Evolutionary conservation across 2,113 vertebrate genomes (phyloP).

Genomic region (Erythrolamprus reginae): DNA sequence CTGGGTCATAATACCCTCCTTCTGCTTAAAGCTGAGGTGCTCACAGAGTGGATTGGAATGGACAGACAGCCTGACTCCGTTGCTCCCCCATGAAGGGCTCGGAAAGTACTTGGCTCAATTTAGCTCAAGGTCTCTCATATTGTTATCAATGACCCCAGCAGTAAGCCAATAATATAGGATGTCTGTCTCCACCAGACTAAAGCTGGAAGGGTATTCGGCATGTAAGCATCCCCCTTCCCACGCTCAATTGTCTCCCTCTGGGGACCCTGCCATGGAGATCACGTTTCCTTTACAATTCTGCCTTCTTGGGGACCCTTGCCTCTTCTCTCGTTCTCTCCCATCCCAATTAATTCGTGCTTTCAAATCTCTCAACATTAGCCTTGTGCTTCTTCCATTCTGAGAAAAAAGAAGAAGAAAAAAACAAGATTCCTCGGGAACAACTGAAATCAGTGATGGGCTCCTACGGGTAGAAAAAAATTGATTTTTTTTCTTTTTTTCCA

Average conservation of each 20-base stretch:
- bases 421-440: background rate
- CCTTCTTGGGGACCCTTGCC: slow-evolving; percentile 45
- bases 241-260: slow-evolving; percentile 51
- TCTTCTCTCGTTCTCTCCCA: slow-evolving; percentile 33
- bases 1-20: slow-evolving; percentile 61
- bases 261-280: slow-evolving; percentile 47
- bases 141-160: slow-evolving; percentile 70
- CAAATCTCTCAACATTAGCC: slow-evolving; percentile 49
- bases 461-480: no score
- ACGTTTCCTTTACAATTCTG: slow-evolving; percentile 62
- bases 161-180: slow-evolving; percentile 63
- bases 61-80: slow-evolving; percentile 84
- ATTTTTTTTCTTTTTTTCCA: no score
- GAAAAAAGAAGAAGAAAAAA: background rate
- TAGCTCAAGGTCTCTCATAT: slow-evolving; percentile 42
- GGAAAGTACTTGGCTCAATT: slow-evolving; percentile 60
- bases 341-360: slow-evolving; percentile 68
- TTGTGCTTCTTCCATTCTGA: slow-evolving; percentile 32
- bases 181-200: slow-evolving; percentile 61
- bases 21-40: slow-evolving; percentile 68
- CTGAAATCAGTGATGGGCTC: no score
- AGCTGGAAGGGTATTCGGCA: slow-evolving; percentile 1
- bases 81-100: slow-evolving; percentile 22
- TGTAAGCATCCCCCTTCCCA: slow-evolving; percentile 49
- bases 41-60: slow-evolving; percentile 58